Evolutionary conservation across 2,113 vertebrate species (phyloP).

Genomic region (human (Homo sapiens)): DNA sequence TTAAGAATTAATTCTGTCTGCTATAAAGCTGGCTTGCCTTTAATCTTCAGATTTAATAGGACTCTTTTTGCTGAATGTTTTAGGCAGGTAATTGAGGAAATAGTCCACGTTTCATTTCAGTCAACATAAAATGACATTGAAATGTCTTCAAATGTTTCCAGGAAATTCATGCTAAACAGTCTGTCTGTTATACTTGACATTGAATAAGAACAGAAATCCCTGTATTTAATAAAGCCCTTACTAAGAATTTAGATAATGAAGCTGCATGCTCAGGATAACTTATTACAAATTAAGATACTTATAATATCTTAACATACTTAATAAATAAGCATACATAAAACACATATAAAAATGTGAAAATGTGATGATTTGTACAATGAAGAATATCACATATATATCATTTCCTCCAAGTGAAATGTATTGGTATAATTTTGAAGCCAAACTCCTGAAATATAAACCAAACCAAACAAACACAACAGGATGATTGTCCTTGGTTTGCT

Average conservation of each 20-base stretch:
- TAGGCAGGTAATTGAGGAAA: conserved; percentile 73
- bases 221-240: neutral
- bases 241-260: conserved; percentile 24
- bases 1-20: conserved; percentile 78
- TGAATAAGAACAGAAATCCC: conserved; percentile 36
- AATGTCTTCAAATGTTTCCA: conserved; percentile 48
- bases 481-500: neutral
- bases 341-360: neutral
- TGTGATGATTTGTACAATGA: neutral
- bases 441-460: neutral
- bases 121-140: conserved; percentile 79
- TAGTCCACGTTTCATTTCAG: conserved; percentile 58
- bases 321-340: neutral
- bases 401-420: neutral
- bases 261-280: neutral
- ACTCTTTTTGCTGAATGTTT: conserved; percentile 72
- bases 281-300: neutral
- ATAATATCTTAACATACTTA: neutral
- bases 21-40: conserved; percentile 72
- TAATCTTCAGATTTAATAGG: conserved; percentile 72
- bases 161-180: conserved; percentile 62
- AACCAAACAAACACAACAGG: neutral
- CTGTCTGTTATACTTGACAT: conserved; percentile 29
- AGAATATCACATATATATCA: neutral
- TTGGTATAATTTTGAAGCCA: neutral